Percentiles rank a stretch among this genome's conserved stretches.
phyloP scores from a whole-genome alignment of 1,140 invertebrate species.

The Drosophila pallidifrons region DNA sequence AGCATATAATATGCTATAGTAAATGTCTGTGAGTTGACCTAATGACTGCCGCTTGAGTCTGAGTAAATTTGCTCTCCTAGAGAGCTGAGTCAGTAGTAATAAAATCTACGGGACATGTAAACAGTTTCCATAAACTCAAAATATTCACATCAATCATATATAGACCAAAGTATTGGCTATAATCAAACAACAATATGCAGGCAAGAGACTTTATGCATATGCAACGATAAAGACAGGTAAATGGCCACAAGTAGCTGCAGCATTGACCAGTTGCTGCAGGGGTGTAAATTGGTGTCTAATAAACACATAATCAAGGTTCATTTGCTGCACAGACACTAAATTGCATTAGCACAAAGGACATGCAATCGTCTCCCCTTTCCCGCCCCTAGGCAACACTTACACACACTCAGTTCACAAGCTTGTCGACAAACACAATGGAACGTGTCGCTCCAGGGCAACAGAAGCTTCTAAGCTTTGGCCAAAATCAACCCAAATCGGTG shows the following conservation, averaged over 20 bases:
- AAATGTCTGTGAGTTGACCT: not conserved
- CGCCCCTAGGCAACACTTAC: not conserved
- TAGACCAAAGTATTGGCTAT: not conserved
- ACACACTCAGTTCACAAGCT: constrained; percentile 40
- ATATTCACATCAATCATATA: not conserved
- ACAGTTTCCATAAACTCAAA: not conserved
- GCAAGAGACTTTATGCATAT: not conserved
- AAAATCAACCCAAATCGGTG: constrained; percentile 48
- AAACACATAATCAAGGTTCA: constrained; percentile 79
- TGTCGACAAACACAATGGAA: constrained; percentile 52
- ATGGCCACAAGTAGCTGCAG: not conserved
- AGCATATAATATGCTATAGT: constrained; percentile 30
- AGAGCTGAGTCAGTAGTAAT: not conserved
- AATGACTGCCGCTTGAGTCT: constrained; percentile 11
- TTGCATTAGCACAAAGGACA: constrained; percentile 73
- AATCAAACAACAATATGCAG: not conserved
- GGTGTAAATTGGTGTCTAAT: constrained; percentile 73
- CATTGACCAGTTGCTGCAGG: constrained; percentile 8
- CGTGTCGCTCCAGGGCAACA: not conserved
- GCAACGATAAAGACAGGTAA: not conserved
- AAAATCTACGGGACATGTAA: not conserved
- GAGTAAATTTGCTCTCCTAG: constrained; percentile 2
- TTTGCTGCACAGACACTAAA: constrained; percentile 68
- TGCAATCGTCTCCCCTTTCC: not conserved
- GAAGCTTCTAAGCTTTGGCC: not conserved